phyloP scores from a whole-genome alignment of 2,888 invertebrate species.

The Pseudanteris insignis region DNA sequence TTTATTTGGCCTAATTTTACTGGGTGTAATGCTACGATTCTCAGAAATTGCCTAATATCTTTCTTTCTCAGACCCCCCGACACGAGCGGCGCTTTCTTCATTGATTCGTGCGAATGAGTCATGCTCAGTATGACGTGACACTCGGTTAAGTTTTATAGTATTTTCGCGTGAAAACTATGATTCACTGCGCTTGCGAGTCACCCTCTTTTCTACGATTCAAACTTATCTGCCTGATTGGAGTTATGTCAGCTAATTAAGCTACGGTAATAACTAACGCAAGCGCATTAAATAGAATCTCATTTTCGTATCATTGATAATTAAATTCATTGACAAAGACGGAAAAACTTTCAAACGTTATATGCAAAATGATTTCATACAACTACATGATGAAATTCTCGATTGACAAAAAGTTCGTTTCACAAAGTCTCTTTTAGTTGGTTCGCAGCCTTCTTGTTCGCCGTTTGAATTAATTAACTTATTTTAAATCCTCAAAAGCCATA shows the following conservation, averaged over 20 bases:
- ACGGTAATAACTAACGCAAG: constrained; percentile 27
- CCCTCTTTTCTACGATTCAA: constrained; percentile 24
- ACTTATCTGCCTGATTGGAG: constrained; percentile 12
- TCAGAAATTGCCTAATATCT: constrained; percentile 7
- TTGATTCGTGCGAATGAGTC: constrained; percentile 50
- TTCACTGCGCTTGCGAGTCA: constrained; percentile 49
- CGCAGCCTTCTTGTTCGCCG: too few relatives aligned
- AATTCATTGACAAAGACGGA: constrained; percentile 19
- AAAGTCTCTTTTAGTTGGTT: too few relatives aligned
- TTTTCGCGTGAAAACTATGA: constrained; percentile 57
- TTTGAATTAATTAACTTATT: too few relatives aligned
- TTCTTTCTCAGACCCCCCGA: constrained; percentile 2
- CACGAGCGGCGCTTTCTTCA: constrained; percentile 10
- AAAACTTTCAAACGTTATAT: too few relatives aligned
- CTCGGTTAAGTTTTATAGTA: constrained; percentile 54
- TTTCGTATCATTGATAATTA: constrained; percentile 25
- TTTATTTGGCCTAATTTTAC: constrained; percentile 1
- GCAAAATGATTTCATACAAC: too few relatives aligned
- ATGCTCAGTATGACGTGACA: constrained; percentile 47
- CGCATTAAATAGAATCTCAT: constrained; percentile 15
- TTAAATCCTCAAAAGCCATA: too few relatives aligned
- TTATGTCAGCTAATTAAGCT: constrained; percentile 27
- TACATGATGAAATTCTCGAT: too few relatives aligned
- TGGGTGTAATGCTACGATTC: constrained; percentile 7
- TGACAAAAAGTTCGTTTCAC: neutral